Percentiles rank a stretch among this genome's conserved stretches.
phyloP scores from a whole-genome alignment of 2,888 invertebrate genomes.

The Lithophane semibrunnea region DNA sequence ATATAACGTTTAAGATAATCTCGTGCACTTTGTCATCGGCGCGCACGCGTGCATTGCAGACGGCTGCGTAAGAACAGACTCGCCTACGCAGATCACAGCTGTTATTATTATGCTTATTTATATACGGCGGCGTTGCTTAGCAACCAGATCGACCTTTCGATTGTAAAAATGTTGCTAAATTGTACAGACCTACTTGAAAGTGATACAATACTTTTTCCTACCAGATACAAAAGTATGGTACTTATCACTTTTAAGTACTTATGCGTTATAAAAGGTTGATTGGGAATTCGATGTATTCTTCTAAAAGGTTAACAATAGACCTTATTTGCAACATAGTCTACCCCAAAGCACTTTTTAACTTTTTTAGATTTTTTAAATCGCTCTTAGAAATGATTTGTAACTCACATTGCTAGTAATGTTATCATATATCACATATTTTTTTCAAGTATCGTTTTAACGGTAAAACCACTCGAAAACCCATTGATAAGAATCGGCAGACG shows the following conservation, averaged over 20 bases:
- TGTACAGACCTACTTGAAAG: background rate
- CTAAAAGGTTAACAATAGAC: background rate
- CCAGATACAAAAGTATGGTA: background rate
- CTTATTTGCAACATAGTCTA: background rate
- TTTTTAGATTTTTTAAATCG: background rate
- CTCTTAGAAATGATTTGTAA: background rate
- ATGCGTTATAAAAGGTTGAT: background rate
- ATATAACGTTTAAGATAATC: slow-evolving; percentile 53
- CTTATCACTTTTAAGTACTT: background rate
- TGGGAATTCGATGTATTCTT: background rate
- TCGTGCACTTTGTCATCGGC: slow-evolving; percentile 13
- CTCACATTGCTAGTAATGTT: background rate
- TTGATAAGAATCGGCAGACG: slow-evolving; percentile 18
- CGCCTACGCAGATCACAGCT: slow-evolving; percentile 40
- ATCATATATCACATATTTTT: slow-evolving; percentile 5
- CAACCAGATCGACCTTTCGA: slow-evolving; percentile 30
- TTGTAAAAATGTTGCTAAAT: background rate
- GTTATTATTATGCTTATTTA: slow-evolving; percentile 34
- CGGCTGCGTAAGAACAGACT: slow-evolving; percentile 27
- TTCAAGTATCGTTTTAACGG: background rate
- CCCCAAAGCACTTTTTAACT: no score
- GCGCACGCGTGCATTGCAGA: slow-evolving; percentile 27
- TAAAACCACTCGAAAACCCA: background rate
- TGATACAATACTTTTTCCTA: background rate
- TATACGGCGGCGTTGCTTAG: slow-evolving; percentile 28